A percentile compares a stretch with the other conserved stretches of the same genome.
phyloP scores from a whole-genome alignment of 2,888 invertebrate species.

The Phasia obesa region DNA sequence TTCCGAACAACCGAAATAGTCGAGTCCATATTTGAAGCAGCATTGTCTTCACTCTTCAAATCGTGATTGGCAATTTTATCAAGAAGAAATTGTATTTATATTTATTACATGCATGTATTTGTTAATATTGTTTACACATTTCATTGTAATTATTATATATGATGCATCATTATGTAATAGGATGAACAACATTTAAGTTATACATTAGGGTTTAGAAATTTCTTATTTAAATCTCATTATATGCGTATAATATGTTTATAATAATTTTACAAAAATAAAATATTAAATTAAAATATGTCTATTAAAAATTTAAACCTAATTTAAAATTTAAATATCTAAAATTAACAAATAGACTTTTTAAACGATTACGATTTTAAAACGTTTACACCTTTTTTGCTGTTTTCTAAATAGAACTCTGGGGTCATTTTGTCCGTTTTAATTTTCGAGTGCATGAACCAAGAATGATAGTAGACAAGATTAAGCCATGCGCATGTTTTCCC shows the following conservation, averaged over 20 bases:
- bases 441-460: too few relatives aligned
- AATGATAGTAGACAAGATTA: too few relatives aligned
- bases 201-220: constrained; percentile 23
- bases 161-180: constrained; percentile 27
- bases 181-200: constrained; percentile 38
- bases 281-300: too few relatives aligned
- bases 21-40: constrained; percentile 46
- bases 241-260: background rate
- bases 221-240: constrained; percentile 11
- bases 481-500: too few relatives aligned
- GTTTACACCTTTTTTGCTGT: too few relatives aligned
- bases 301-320: too few relatives aligned
- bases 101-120: constrained; percentile 68
- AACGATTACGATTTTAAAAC: too few relatives aligned
- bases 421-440: too few relatives aligned
- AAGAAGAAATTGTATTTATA: constrained; percentile 69
- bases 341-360: too few relatives aligned
- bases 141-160: constrained; percentile 72
- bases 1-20: constrained; percentile 77
- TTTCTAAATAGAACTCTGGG: too few relatives aligned
- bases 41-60: constrained; percentile 14
- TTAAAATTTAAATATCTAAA: too few relatives aligned
- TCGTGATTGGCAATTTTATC: constrained; percentile 5
- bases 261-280: background rate
- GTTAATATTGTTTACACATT: constrained; percentile 67